Conservation (phyloP, 2,888 invertebrate genomes). For the Lycocerus yunnanus region DNA sequence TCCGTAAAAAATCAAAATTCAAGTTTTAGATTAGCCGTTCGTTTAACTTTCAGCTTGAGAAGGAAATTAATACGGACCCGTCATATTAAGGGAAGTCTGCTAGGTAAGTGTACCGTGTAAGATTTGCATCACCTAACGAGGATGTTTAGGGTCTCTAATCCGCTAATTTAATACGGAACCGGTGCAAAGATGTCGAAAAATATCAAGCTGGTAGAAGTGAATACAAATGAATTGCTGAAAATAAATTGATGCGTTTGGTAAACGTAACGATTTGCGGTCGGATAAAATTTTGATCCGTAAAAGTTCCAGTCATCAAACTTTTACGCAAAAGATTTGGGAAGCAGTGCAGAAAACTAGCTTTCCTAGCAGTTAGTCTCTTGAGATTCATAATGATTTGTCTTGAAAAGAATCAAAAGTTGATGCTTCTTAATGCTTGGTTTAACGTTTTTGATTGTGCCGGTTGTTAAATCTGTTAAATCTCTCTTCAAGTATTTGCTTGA, state of each 20-base stretch:
- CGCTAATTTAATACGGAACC: background rate
- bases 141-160: background rate
- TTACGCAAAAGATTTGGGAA: conserved; percentile 16
- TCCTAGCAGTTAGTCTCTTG: conserved; percentile 22
- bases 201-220: background rate
- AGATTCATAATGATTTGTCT: conserved; percentile 26
- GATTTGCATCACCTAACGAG: background rate
- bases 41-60: background rate
- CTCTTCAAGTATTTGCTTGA: background rate
- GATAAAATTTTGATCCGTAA: conserved; percentile 7
- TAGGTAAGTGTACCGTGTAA: background rate
- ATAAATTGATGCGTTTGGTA: background rate
- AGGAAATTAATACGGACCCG: background rate
- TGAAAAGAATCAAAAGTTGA: conserved; percentile 15
- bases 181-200: background rate
- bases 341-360: conserved; percentile 27
- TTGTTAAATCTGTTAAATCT: background rate
- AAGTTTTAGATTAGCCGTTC: background rate
- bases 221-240: background rate
- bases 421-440: conserved; percentile 1
- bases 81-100: background rate
- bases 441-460: background rate
- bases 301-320: conserved; percentile 18
- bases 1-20: background rate
- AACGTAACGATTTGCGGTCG: conserved; percentile 7